phyloP scores from a whole-genome alignment of 2,888 invertebrate species.

The Brachycybe producta region DNA sequence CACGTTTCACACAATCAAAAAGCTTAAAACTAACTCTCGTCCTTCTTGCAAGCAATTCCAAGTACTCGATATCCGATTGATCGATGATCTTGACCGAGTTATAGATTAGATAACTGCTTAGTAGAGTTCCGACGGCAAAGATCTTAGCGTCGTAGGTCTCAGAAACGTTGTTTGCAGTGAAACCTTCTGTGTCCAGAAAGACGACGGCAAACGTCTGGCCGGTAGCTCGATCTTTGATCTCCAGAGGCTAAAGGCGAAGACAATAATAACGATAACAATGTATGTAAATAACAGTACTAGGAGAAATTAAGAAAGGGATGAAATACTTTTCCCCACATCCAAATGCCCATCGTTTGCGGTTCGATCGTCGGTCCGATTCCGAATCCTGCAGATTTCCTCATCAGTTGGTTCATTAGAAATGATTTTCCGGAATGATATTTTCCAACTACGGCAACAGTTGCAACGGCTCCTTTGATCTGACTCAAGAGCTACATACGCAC shows the following conservation, averaged over 20 bases:
- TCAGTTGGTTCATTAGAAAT: slow-evolving; percentile 25
- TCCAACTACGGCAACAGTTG: slow-evolving; percentile 24
- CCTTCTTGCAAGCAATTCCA: slow-evolving; percentile 24
- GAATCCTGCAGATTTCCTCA: slow-evolving; percentile 24
- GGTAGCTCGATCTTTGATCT: slow-evolving; percentile 5
- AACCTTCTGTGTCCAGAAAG: slow-evolving; percentile 25
- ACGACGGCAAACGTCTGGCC: slow-evolving; percentile 21
- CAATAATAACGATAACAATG: slow-evolving; percentile 4
- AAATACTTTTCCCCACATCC: slow-evolving; percentile 25
- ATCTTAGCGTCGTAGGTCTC: slow-evolving; percentile 26
- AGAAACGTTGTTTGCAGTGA: slow-evolving; percentile 25
- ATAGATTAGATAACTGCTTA: slow-evolving; percentile 24
- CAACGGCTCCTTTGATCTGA: slow-evolving; percentile 21
- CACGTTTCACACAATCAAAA: not conserved
- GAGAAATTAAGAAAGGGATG: not conserved
- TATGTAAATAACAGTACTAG: slow-evolving; percentile 4
- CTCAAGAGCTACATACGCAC: slow-evolving; percentile 20
- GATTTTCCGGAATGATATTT: slow-evolving; percentile 26
- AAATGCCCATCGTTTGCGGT: slow-evolving; percentile 25
- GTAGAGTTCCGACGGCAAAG: slow-evolving; percentile 24
- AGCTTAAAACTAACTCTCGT: slow-evolving; percentile 22
- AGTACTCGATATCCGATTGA: slow-evolving; percentile 25
- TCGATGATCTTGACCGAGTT: slow-evolving; percentile 26
- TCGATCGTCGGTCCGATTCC: slow-evolving; percentile 24
- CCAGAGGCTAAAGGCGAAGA: slow-evolving; percentile 20